Evolutionary conservation across 2,113 vertebrate species (phyloP).

Genomic region (Archocentrus centrarchus): DNA sequence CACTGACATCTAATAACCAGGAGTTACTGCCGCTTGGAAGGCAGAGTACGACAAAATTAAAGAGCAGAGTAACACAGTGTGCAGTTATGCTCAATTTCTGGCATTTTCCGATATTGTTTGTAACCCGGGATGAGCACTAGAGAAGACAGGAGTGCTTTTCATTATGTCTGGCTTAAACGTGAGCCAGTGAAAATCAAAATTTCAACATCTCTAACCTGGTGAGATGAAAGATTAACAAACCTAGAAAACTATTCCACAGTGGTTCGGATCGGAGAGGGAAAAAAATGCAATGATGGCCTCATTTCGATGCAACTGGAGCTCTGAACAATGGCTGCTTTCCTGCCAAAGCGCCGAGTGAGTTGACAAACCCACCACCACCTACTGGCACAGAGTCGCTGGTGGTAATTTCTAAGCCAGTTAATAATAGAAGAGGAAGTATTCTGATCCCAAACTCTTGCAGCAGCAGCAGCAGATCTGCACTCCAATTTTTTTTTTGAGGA

Average conservation of each 20-base stretch:
- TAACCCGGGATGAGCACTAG: background rate
- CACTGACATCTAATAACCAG: background rate
- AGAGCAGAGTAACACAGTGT: background rate
- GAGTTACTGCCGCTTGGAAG: background rate
- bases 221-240: background rate
- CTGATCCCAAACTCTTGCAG: slow-evolving; percentile 18
- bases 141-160: background rate
- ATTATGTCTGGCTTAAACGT: background rate
- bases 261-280: background rate
- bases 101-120: background rate
- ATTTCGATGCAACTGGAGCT: slow-evolving; percentile 25
- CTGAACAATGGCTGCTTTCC: slow-evolving; percentile 48
- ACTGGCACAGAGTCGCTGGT: slow-evolving; percentile 37
- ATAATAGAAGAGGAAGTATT: slow-evolving; percentile 45
- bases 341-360: slow-evolving; percentile 33
- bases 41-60: background rate
- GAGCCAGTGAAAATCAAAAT: slow-evolving; percentile 2
- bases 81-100: background rate
- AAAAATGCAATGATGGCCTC: slow-evolving; percentile 28
- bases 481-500: background rate
- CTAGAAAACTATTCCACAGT: background rate
- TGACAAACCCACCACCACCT: slow-evolving; percentile 38
- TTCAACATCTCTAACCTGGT: background rate
- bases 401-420: slow-evolving; percentile 45
- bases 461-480: slow-evolving; percentile 38